Evolutionary conservation across 1,140 invertebrate species (phyloP), one percentile per base, ranked within the genome.

Genomic region (Leptoteleia sp.): DNA sequence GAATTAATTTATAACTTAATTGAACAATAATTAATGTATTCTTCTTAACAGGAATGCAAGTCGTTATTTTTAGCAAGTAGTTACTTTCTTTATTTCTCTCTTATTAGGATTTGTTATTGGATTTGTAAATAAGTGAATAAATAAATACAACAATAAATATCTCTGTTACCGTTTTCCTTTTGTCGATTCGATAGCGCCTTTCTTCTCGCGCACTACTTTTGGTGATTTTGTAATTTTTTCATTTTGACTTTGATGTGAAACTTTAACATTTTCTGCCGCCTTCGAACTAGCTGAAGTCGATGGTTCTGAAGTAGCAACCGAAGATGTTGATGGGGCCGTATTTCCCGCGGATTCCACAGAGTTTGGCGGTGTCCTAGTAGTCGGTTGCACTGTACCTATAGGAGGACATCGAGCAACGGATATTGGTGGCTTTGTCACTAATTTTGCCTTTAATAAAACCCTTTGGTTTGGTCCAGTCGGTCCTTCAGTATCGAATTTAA

Each of bases 401-500:
- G 91, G 91, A 33, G 92, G 91, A 89, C 88, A 91, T 84, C 73
- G 88, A 17, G 82, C 89, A 55, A 85, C 84, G 16, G 90, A 88
- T 0, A 90, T 85, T 2, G 91, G 90, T 7, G 92, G 91, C 83
- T 93, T 93, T 0, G 92, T 93, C 2, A 93, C 92, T n/a, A 93
- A 70, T 57, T 93, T 93, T 1, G 93, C 93, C 45, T 92, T 90
- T 86, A 93, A 90, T 1, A 93, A 90, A 6, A 93, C 91, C 59
- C 91, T 89, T 47, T 92, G 92, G 81, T 92, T 93, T 3, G 92
- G 91, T 8, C 92, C 92, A 25, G 89, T 91, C 3, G 91, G 90
- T 11, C 92, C 92, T 76, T 93, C 91, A 0, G 92, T 92, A 7
- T 92, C 93, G 13, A 94, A 82, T 80, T 94, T 93, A 1, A 93